Evolutionary conservation across 1,140 invertebrate genomes (phyloP), one percentile per base, ranked within the genome.

Genomic region (Holcopasites calliopsidis): DNA sequence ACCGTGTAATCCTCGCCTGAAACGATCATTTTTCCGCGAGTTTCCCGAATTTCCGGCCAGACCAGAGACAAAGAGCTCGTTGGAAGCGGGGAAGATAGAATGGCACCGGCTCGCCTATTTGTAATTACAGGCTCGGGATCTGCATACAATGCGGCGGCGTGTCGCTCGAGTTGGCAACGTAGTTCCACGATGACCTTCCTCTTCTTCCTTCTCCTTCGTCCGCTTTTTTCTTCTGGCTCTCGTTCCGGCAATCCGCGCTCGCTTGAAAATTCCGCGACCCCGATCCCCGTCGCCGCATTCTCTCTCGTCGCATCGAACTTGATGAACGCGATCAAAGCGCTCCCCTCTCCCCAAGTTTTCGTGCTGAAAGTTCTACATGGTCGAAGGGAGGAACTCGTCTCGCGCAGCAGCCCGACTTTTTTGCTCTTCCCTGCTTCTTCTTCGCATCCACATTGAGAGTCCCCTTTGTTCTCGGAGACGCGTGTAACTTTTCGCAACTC

Each of bases 61-160:
- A n/a, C 26, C 0, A 18, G 3, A 35, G 3, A n/a, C 8, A 26
- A 28, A 7, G 21, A n/a, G 3, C 2, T 2, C 5, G n/a, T 3
- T 16, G n/a, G 6, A 0, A 1, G 1, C n/a, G 2, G 44, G 8
- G 40, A 54, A 10, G 33, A 33, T 52, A 18, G 44, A 31, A 33
- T 35, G 23, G 47, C 58, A 76, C 76, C 68, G 55, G 44, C 74
- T 79, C 70, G 55, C 55, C 72, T 85, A 82, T 86, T 86, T 80
- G 77, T 82, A 84, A 86, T 82, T 86, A 83, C 77, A 33, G 55
- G 61, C 65, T 16, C 16, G 47, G 44, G 47, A 88, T 88, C 87
- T 83, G 83, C 86, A 87, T 87, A 88, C 86, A 88, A 88, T 87
- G 80, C 74, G 47, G 47, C 64, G 80, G 72, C 74, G 77, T 76